Conservation (phyloP, 2,113 vertebrate genomes). For the Pachycephala philippinensis region DNA sequence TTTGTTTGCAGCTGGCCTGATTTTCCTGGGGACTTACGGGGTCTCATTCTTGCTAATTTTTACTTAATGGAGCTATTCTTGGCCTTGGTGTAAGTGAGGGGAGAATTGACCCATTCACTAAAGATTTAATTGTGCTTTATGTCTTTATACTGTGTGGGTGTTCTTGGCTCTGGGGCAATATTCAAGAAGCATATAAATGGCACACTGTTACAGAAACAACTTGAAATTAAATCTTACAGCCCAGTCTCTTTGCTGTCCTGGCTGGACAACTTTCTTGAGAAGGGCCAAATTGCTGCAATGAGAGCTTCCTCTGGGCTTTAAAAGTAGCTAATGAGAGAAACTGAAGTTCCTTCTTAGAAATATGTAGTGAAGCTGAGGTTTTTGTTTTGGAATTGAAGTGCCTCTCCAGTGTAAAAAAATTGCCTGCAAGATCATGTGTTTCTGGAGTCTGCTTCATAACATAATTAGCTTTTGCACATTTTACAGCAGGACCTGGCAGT, state of each 20-base stretch:
- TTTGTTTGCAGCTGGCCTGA: background rate
- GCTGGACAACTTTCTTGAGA: background rate
- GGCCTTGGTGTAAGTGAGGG: background rate
- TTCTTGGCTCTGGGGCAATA: background rate
- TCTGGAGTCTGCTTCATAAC: background rate
- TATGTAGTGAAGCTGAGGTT: background rate
- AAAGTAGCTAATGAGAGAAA: background rate
- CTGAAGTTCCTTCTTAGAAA: background rate
- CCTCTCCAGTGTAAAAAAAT: background rate
- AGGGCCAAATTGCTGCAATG: background rate
- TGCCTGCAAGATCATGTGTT: background rate
- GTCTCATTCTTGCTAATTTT: background rate
- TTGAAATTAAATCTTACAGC: background rate
- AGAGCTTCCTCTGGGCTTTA: background rate
- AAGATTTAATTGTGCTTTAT: background rate
- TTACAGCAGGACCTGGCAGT: background rate
- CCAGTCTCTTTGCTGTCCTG: background rate
- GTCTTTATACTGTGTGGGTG: background rate
- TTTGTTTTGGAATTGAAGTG: background rate
- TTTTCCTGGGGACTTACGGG: background rate
- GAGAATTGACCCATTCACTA: background rate
- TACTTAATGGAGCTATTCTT: background rate
- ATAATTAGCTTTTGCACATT: background rate
- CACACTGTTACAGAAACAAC: slow-evolving; percentile 1
- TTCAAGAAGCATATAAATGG: slow-evolving; percentile 15